Conservation (phyloP, 35 echinoderm and acorn worm genomes). For the Chiridota heheva region DNA sequence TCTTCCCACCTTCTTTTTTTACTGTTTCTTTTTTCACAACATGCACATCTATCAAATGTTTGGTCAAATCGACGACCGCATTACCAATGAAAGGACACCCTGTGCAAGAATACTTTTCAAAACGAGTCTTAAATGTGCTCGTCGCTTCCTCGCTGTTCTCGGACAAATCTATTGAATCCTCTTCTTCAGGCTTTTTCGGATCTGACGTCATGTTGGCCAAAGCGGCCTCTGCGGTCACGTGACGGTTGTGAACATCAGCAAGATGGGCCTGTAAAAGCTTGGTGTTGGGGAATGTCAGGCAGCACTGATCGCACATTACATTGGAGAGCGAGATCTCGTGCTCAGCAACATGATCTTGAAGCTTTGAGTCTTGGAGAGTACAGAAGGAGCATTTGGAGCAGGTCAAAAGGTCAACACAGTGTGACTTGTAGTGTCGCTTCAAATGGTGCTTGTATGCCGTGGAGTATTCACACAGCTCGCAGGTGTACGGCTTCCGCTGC, state of each 20-base stretch:
- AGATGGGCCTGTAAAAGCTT: slow-evolving; percentile 58
- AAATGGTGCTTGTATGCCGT: slow-evolving; percentile 86
- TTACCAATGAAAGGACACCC: slow-evolving; percentile 22
- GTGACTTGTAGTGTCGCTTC: slow-evolving; percentile 65
- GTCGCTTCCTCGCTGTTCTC: background rate
- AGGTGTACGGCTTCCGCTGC: slow-evolving; percentile 69
- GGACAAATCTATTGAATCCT: slow-evolving; percentile 14
- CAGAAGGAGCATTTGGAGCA: slow-evolving; percentile 60
- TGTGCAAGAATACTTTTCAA: slow-evolving; percentile 42
- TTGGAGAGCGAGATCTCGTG: slow-evolving; percentile 7
- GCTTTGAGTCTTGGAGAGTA: slow-evolving; percentile 43
- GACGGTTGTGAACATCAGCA: slow-evolving; percentile 30
- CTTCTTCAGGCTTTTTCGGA: background rate
- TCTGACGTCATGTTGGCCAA: background rate
- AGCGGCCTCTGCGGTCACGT: background rate
- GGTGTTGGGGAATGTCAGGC: slow-evolving; percentile 50
- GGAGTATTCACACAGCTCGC: slow-evolving; percentile 69
- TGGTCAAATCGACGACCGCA: slow-evolving; percentile 15
- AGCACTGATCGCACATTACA: slow-evolving; percentile 58
- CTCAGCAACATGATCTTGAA: slow-evolving; percentile 40
- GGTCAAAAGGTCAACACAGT: slow-evolving; percentile 40
- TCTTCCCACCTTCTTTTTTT: no score
- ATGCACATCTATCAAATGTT: slow-evolving; percentile 44
- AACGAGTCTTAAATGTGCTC: slow-evolving; percentile 6
- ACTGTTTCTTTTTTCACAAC: no score